Evolutionary conservation across 2,113 vertebrate genomes (phyloP).

Genomic region (Bucco capensis): DNA sequence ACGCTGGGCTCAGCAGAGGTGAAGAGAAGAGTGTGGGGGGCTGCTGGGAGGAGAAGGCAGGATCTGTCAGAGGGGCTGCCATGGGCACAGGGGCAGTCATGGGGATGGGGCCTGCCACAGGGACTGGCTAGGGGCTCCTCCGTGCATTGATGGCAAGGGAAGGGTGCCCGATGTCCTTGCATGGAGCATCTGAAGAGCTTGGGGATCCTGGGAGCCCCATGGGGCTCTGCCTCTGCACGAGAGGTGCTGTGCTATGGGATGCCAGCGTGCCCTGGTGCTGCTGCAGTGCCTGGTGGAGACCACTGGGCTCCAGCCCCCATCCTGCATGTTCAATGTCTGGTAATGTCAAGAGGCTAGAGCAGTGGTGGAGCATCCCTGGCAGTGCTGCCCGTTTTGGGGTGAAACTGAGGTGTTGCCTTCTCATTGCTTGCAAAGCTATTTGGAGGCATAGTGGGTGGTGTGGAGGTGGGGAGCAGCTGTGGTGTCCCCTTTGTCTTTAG

Average conservation of each 20-base stretch:
- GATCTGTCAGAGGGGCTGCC: not conserved
- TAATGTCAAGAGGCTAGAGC: rapidly evolving
- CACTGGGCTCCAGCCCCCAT: rapidly evolving
- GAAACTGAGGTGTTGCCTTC: not conserved
- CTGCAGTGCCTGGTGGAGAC: rapidly evolving
- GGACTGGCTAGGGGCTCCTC: not conserved
- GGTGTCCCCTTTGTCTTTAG: not conserved
- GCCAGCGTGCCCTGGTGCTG: rapidly evolving
- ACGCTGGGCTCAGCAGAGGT: not conserved
- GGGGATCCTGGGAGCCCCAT: rapidly evolving
- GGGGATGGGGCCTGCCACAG: not conserved
- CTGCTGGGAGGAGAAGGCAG: not conserved
- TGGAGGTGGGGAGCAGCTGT: not conserved
- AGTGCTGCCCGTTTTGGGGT: not conserved
- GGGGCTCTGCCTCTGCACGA: rapidly evolving
- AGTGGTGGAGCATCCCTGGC: not conserved
- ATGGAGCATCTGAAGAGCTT: not conserved
- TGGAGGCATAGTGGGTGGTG: not conserved
- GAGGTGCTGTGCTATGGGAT: not conserved
- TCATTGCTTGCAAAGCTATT: not conserved
- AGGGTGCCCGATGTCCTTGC: rapidly evolving
- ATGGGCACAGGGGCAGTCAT: not conserved
- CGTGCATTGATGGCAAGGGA: rapidly evolving
- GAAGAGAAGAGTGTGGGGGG: not conserved
- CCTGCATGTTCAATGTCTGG: rapidly evolving